These are phyloP conservation scores for Tridacna gigas DNA, from an alignment of 2,888 invertebrate genomes.

Conservation along the genomic window DNA sequence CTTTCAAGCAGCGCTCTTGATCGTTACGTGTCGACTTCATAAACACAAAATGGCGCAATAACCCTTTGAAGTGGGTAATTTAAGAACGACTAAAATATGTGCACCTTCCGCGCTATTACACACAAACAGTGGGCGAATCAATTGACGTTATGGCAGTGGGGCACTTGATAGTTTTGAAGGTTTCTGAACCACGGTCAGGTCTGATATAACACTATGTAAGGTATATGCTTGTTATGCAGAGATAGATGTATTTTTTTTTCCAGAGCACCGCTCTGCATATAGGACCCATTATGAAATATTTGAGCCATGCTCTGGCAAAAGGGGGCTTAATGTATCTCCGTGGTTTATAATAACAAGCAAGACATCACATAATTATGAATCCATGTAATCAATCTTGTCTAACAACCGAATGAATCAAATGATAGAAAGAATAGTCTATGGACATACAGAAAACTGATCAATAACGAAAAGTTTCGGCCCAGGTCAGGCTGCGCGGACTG, in stretches of 20 bases:
- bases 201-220: slow-evolving; percentile 5
- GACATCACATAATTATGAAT: too few relatives aligned
- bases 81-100: slow-evolving; percentile 43
- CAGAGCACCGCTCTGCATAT: slow-evolving; percentile 21
- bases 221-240: slow-evolving; percentile 20
- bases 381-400: too few relatives aligned
- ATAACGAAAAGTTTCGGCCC: too few relatives aligned
- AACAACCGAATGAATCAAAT: too few relatives aligned
- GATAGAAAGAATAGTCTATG: too few relatives aligned
- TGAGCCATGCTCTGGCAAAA: too few relatives aligned
- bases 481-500: too few relatives aligned
- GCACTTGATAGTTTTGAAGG: slow-evolving; percentile 18
- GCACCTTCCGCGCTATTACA: slow-evolving; percentile 42
- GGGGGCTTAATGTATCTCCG: too few relatives aligned
- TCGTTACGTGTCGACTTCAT: slow-evolving; percentile 3
- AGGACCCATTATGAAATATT: background rate
- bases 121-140: slow-evolving; percentile 45
- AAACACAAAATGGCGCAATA: slow-evolving; percentile 30
- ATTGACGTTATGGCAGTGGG: slow-evolving; percentile 31
- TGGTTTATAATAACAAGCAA: too few relatives aligned
- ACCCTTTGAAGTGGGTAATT: slow-evolving; percentile 57
- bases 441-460: too few relatives aligned
- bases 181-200: background rate
- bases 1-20: slow-evolving; percentile 6
- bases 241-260: slow-evolving; percentile 31